Evolutionary conservation across 2,113 vertebrate species (phyloP), one percentile per base, ranked within the genome.

Genomic region (Lepus europaeus): DNA sequence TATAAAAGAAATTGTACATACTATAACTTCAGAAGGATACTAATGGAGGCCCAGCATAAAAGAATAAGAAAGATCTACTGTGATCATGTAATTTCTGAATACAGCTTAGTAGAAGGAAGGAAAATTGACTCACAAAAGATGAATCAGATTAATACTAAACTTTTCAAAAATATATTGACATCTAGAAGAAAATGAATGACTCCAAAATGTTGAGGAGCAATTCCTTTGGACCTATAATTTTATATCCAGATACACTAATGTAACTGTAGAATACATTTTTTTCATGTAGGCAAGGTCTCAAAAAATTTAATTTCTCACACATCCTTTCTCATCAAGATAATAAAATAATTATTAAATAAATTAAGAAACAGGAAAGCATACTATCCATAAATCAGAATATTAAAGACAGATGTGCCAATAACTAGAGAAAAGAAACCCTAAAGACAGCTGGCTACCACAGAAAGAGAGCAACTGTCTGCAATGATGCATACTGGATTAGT

Each of bases 211-310:
- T 36, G 69, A 90, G 25, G 66, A 2, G 51, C 78, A 61, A 68
- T 59, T 72, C 29, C 53, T 81, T 69, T 68, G 22, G 20, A 64
- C 29, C 19, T 87, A 17, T 27, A 77, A 87, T 91, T 87, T 87
- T 64, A 16, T 87, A 31, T 87, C 13, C 29, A 84, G 17, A 72
- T 66, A 73, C 66, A 13, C 10, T 14, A 78, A 11, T 59, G n/a
- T 87, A 87, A 90, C 72, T 63, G 36, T 74, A 72, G 66, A 90
- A 83, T 77, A 87, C 64, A 64, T 23, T 87, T 12, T 91, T 91
- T 82, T 59, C 9, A 87, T 56, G 56, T 25, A 76, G 29, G 17
- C 29, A 87, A 78, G 5, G 11, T 91, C 16, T 77, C 83, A n/a
- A 56, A 70, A 78, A 22, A 9, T 36, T 70, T 93, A 77, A 64